Conservation (phyloP, 2,888 invertebrate genomes). For the Anagyrus pseudococci region DNA sequence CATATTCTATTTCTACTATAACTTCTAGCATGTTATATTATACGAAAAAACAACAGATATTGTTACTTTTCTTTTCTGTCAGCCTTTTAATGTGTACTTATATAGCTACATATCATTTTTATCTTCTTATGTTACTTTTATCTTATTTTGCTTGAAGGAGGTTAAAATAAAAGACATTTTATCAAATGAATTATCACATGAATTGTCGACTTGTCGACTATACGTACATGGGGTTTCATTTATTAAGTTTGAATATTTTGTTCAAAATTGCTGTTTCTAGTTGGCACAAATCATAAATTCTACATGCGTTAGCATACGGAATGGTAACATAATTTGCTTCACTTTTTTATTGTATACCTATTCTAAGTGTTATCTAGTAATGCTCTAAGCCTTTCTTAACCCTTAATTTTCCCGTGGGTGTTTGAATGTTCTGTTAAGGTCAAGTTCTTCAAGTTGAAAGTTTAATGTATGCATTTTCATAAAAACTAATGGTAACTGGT, state of each 20-base stretch:
- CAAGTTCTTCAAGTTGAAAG: too few species aligned
- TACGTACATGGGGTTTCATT: constrained; percentile 32
- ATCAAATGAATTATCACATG: constrained; percentile 33
- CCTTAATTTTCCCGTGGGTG: too few species aligned
- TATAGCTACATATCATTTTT: constrained; percentile 17
- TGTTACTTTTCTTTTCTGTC: constrained; percentile 33
- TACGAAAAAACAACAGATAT: constrained; percentile 29
- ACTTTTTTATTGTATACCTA: constrained; percentile 19
- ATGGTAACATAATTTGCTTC: constrained; percentile 36
- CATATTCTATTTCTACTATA: constrained; percentile 22
- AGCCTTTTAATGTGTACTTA: constrained; percentile 33
- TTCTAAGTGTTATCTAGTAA: too few species aligned
- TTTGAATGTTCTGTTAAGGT: too few species aligned
- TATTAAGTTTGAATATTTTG: constrained; percentile 32
- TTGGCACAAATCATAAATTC: constrained; percentile 34
- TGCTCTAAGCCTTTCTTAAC: neutral
- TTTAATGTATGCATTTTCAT: neutral
- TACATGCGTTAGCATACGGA: constrained; percentile 21
- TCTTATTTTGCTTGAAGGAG: constrained; percentile 18
- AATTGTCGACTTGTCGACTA: constrained; percentile 27
- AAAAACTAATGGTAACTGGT: neutral
- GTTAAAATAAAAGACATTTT: constrained; percentile 31
- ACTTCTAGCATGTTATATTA: constrained; percentile 22
- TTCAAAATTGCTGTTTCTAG: constrained; percentile 28
- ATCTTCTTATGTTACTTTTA: constrained; percentile 17